Conservation (phyloP, 2,888 invertebrate genomes). For the Glomeris marginata region DNA sequence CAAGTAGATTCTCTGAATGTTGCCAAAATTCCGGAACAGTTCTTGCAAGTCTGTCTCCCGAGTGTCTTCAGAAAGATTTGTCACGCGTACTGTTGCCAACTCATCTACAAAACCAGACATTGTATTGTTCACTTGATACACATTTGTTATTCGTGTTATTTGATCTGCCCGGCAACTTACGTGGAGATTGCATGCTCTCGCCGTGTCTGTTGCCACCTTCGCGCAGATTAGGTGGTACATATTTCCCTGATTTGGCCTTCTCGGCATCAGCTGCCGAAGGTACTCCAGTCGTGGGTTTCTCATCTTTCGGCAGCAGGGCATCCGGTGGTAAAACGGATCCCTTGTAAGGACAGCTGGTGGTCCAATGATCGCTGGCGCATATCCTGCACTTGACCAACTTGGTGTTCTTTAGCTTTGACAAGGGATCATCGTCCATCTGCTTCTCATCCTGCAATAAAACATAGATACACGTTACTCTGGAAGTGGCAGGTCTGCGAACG, state of each 20-base stretch:
- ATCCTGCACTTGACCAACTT: slow-evolving; percentile 70
- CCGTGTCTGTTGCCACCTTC: slow-evolving; percentile 65
- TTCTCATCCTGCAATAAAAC: slow-evolving; percentile 40
- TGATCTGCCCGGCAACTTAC: slow-evolving; percentile 11
- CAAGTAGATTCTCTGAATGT: slow-evolving; percentile 81
- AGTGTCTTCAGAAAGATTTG: slow-evolving; percentile 92
- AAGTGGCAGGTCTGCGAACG: not conserved
- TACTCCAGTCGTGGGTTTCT: slow-evolving; percentile 30
- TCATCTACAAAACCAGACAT: slow-evolving; percentile 38
- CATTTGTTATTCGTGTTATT: not conserved
- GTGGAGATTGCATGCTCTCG: slow-evolving; percentile 44
- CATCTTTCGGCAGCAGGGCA: slow-evolving; percentile 25
- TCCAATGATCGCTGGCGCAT: slow-evolving; percentile 96
- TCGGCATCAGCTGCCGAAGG: slow-evolving; percentile 12
- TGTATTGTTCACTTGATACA: not conserved
- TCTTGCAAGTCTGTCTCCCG: slow-evolving; percentile 86
- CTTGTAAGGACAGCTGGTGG: slow-evolving; percentile 94
- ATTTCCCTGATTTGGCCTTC: slow-evolving; percentile 31
- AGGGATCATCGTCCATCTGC: slow-evolving; percentile 66
- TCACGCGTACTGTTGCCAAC: slow-evolving; percentile 79
- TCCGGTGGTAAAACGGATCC: slow-evolving; percentile 48
- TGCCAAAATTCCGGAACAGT: slow-evolving; percentile 84
- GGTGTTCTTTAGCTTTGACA: slow-evolving; percentile 59
- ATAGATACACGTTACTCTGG: not conserved
- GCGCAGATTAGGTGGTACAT: slow-evolving; percentile 72